Percentiles rank a stretch among this genome's conserved stretches.
Evolutionary conservation across 2,797 vertebrate species (phyloP).

Genomic region (Galago senegalensis): DNA sequence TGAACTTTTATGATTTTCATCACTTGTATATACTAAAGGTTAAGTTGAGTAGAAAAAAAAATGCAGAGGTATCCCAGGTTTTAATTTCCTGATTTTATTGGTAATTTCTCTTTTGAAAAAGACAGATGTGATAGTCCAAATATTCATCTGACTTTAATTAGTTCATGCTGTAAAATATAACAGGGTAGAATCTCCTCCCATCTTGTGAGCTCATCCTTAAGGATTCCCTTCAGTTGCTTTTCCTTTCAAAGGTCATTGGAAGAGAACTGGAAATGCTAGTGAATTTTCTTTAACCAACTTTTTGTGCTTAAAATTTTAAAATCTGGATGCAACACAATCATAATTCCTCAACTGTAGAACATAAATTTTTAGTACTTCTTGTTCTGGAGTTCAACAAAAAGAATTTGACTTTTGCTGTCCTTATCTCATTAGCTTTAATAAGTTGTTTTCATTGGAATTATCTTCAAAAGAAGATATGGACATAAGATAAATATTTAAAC

Average conservation of each 20-base stretch:
- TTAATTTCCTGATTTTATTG: constrained; percentile 39
- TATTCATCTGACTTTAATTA: constrained; percentile 80
- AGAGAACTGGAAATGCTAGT: constrained; percentile 61
- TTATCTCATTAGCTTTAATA: constrained; percentile 51
- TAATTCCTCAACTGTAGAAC: constrained; percentile 61
- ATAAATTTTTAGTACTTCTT: constrained; percentile 73
- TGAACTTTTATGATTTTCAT: neutral
- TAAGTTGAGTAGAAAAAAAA: neutral
- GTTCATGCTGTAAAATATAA: constrained; percentile 56
- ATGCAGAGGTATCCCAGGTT: neutral
- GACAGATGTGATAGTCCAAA: constrained; percentile 44
- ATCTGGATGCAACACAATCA: constrained; percentile 36
- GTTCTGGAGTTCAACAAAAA: constrained; percentile 72
- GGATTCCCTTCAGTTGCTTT: constrained; percentile 65
- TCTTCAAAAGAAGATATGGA: constrained; percentile 23
- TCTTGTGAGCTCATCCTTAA: constrained; percentile 60
- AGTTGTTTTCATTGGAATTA: constrained; percentile 26
- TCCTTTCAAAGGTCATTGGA: constrained; percentile 65
- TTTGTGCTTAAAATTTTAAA: constrained; percentile 64
- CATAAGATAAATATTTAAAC: constrained; percentile 42
- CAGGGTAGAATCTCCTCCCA: constrained; percentile 44
- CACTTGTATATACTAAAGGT: neutral
- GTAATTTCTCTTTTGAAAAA: constrained; percentile 62
- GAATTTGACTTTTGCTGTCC: constrained; percentile 55
- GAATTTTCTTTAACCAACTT: constrained; percentile 18